Evolutionary conservation across 2,113 vertebrate species (phyloP).

Genomic region (Calidris pugnax): DNA sequence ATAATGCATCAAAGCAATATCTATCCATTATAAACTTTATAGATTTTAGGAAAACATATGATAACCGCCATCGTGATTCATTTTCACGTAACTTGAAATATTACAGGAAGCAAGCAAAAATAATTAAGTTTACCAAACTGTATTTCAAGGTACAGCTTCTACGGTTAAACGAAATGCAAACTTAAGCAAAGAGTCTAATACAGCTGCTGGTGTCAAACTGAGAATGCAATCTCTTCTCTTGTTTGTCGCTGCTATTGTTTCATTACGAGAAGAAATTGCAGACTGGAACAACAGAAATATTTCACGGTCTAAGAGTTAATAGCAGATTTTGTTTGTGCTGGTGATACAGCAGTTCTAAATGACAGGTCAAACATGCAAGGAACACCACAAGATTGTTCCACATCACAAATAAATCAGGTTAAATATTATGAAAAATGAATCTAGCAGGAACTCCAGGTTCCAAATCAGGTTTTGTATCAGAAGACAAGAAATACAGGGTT

Average conservation of each 20-base stretch:
- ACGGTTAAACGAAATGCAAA: slow-evolving; percentile 11
- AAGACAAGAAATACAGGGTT: neutral
- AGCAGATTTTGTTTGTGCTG: slow-evolving; percentile 1
- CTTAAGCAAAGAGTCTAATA: slow-evolving; percentile 10
- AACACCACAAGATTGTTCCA: neutral
- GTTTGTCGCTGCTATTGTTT: slow-evolving; percentile 5
- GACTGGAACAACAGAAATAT: slow-evolving; percentile 7
- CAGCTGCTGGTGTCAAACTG: slow-evolving; percentile 23
- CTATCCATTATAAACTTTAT: neutral
- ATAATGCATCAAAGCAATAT: neutral
- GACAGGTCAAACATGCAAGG: slow-evolving; percentile 27
- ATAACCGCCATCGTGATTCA: slow-evolving; percentile 16
- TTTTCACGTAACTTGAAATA: slow-evolving; percentile 13
- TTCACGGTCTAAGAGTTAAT: slow-evolving; percentile 1
- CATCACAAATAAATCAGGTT: slow-evolving; percentile 19
- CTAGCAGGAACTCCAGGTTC: neutral
- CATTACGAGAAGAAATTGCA: slow-evolving; percentile 4
- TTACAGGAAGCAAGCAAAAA: slow-evolving; percentile 29
- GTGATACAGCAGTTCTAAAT: slow-evolving; percentile 9
- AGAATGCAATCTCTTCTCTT: slow-evolving; percentile 34
- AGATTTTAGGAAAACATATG: neutral
- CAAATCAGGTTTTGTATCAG: slow-evolving; percentile 36
- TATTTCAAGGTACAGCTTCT: slow-evolving; percentile 28
- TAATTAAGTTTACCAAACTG: slow-evolving; percentile 33
- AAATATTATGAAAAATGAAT: slow-evolving; percentile 32